Conservation (phyloP, 2,113 vertebrate species). For the Rhabdornis inornatus region DNA sequence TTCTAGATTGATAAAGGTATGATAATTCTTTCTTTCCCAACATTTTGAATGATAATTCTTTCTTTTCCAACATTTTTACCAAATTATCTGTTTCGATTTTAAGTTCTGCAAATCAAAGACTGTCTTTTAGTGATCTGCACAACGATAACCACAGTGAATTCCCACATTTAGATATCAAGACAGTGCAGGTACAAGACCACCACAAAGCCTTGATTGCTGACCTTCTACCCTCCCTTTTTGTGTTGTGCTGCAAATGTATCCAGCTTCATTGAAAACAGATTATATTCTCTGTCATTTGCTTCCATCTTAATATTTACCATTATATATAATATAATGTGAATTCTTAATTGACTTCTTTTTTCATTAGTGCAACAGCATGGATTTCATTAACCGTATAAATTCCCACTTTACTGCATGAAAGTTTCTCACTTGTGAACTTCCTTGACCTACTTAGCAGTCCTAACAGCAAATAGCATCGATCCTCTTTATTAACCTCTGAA, state of each 20-base stretch:
- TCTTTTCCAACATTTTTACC: neutral
- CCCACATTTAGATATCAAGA: neutral
- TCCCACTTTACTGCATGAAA: neutral
- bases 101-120: neutral
- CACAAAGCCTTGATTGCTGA: neutral
- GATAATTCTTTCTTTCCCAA: neutral
- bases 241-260: neutral
- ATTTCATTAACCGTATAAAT: neutral
- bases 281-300: neutral
- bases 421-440: neutral
- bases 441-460: neutral
- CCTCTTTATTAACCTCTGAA: neutral
- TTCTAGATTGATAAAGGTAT: neutral
- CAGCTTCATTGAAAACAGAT: neutral
- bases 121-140: neutral
- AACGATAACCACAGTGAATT: neutral
- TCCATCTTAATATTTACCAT: neutral
- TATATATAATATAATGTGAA: neutral
- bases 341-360: neutral
- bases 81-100: neutral
- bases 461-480: neutral
- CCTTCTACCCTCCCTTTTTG: neutral
- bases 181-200: neutral
- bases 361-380: neutral
- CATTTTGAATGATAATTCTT: neutral